Evolutionary conservation across 2,888 invertebrate genomes (phyloP).

Genomic region (Labia minor): DNA sequence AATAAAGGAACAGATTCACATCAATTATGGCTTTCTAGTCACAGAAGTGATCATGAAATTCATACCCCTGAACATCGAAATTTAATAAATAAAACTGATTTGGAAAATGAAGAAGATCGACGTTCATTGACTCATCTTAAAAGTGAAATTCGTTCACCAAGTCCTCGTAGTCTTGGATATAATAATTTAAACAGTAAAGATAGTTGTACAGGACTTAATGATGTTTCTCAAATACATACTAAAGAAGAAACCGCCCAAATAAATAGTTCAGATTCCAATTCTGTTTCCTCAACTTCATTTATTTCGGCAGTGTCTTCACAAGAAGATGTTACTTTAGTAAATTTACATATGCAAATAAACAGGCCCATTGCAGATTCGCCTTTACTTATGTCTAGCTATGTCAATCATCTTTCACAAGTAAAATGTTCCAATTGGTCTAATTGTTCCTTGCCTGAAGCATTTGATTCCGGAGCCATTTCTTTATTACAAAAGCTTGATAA

Average conservation of each 20-base stretch:
- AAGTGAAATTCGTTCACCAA: conserved; percentile 17
- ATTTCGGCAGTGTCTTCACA: conserved; percentile 87
- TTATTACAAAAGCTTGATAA: conserved; percentile 68
- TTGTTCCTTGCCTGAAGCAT: conserved; percentile 53
- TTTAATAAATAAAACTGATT: conserved; percentile 27
- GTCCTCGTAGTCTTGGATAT: conserved; percentile 20
- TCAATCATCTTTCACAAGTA: conserved; percentile 79
- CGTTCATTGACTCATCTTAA: neutral
- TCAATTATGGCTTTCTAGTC: conserved; percentile 39
- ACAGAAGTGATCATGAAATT: conserved; percentile 52
- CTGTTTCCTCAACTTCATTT: conserved; percentile 73
- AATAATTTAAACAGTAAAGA: conserved; percentile 13
- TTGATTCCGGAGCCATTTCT: conserved; percentile 67
- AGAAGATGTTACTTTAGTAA: conserved; percentile 83
- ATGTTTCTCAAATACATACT: conserved; percentile 19
- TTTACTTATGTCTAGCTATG: conserved; percentile 86
- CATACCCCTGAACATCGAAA: conserved; percentile 49
- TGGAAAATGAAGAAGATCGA: conserved; percentile 20
- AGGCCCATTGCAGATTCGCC: conserved; percentile 88
- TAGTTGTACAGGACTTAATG: conserved; percentile 18
- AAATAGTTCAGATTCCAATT: conserved; percentile 61
- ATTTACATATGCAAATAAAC: conserved; percentile 88
- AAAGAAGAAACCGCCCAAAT: conserved; percentile 30
- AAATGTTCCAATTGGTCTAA: conserved; percentile 63
- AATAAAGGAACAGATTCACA: neutral